Base-by-base conservation (phyloP, 2,888 invertebrate genomes). In the Drosophila antonietae region DNA sequence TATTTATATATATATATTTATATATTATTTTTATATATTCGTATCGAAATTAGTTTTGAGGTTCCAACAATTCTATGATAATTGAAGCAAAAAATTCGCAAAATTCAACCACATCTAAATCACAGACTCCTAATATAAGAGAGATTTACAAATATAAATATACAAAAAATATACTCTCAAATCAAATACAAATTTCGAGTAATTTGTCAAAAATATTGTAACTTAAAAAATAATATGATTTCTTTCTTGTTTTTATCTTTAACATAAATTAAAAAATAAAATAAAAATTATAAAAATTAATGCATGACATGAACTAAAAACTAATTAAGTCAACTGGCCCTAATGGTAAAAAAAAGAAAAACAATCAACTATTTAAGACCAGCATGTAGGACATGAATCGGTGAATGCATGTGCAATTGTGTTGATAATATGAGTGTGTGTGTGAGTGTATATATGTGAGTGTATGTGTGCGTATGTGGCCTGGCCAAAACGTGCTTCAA, bases 81-180 rank as follows among this genome's bases (percentile, higher is more conserved):
- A 75, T 67, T 73, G 37, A 68, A 77, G 56, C 64, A 83, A 78
- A 83, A 75, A 78, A 79, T 75, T 73, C 63, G 73, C 76, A 80
- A 87, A 89, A 77, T 80, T 91, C 88, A 91, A 91, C 89, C 91
- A 90, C 91, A 89, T 90, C 86, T 85, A 88, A 89, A 91, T 91
- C 91, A 91, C 91, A 91, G 91, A 85, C 88, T 89, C 90, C 91
- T 90, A 88, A 88, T 84, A 88, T 89, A 84, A 81, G 79, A 89
- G 76, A 83, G 89, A 79, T 76, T 83, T 59, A 69, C 52, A 63
- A 74, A 46, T 41, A 63, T 66, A 60, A 57, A 73, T 57, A 62
- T 65, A 68, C 44, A 57, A 62, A 57, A 62, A 62, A 51, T 59
- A 12, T 56, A 69, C 76, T 66, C 62, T 75, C 80, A 77, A 78